Evolutionary conservation across 2,888 invertebrate species (phyloP).

Genomic region (Dynastes hyllus): DNA sequence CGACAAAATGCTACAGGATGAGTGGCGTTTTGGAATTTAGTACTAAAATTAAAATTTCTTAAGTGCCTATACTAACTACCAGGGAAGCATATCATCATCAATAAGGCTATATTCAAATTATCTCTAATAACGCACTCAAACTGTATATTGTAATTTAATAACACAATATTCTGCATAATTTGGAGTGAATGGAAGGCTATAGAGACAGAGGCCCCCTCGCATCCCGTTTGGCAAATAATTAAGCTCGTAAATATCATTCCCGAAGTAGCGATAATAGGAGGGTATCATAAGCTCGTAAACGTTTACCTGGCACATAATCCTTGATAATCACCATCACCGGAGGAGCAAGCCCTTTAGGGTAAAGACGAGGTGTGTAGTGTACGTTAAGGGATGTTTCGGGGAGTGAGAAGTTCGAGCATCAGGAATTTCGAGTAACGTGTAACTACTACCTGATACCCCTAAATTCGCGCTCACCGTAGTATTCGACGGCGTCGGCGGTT

Average conservation of each 20-base stretch:
- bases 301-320: slow-evolving; percentile 40
- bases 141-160: too few relatives aligned
- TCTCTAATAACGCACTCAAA: too few relatives aligned
- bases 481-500: slow-evolving; percentile 29
- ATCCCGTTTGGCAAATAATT: slow-evolving; percentile 29
- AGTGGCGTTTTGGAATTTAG: too few relatives aligned
- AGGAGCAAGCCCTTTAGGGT: slow-evolving; percentile 21
- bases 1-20: too few relatives aligned
- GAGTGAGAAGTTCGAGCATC: background rate
- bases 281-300: slow-evolving; percentile 41
- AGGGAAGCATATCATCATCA: too few relatives aligned
- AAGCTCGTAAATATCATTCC: slow-evolving; percentile 28
- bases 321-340: slow-evolving; percentile 28
- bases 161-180: too few relatives aligned
- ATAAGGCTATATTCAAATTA: too few relatives aligned
- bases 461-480: background rate
- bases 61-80: too few relatives aligned
- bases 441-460: slow-evolving; percentile 22
- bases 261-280: slow-evolving; percentile 25
- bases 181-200: background rate
- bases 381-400: background rate
- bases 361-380: background rate
- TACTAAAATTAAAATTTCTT: too few relatives aligned
- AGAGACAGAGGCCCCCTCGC: background rate
- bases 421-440: slow-evolving; percentile 7